Percentiles rank a stretch among this genome's conserved stretches.
phyloP scores from a whole-genome alignment of 2,888 invertebrate genomes.

The Parnassius mnemosyne region DNA sequence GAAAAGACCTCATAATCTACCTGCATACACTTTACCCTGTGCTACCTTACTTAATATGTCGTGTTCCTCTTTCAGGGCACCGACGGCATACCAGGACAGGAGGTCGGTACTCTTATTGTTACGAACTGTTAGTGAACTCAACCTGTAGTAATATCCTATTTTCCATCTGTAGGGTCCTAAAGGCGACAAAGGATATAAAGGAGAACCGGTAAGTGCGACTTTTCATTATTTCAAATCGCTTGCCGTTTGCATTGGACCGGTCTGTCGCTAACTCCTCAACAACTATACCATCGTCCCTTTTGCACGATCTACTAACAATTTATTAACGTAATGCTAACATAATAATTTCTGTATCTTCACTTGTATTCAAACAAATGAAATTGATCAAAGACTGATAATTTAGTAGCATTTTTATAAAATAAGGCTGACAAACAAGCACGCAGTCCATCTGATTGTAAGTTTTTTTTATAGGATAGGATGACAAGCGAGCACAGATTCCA shows the following conservation, averaged over 20 bases:
- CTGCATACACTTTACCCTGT: not conserved
- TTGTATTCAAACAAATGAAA: too few species aligned
- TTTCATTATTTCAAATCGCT: slow-evolving; percentile 25
- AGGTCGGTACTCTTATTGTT: slow-evolving; percentile 79
- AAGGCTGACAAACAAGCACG: too few species aligned
- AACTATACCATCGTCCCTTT: not conserved
- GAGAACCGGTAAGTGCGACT: slow-evolving; percentile 86
- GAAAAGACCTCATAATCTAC: not conserved
- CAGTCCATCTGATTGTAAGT: too few species aligned
- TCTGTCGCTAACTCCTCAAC: slow-evolving; percentile 34
- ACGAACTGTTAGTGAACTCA: slow-evolving; percentile 9
- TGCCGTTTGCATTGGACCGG: slow-evolving; percentile 26
- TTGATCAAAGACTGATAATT: too few species aligned
- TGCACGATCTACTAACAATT: slow-evolving; percentile 15
- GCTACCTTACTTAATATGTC: slow-evolving; percentile 6
- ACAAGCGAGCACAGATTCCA: too few species aligned
- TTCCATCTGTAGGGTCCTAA: slow-evolving; percentile 87
- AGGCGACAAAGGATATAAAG: slow-evolving; percentile 93
- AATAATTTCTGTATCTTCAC: too few species aligned
- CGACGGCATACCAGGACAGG: slow-evolving; percentile 95
- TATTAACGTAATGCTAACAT: not conserved
- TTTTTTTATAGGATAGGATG: too few species aligned
- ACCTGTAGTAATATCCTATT: slow-evolving; percentile 35
- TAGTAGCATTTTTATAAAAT: too few species aligned
- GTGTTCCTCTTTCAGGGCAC: slow-evolving; percentile 87